Evolutionary conservation across 2,797 vertebrate genomes (phyloP).

Genomic region (Echeneis naucrates): DNA sequence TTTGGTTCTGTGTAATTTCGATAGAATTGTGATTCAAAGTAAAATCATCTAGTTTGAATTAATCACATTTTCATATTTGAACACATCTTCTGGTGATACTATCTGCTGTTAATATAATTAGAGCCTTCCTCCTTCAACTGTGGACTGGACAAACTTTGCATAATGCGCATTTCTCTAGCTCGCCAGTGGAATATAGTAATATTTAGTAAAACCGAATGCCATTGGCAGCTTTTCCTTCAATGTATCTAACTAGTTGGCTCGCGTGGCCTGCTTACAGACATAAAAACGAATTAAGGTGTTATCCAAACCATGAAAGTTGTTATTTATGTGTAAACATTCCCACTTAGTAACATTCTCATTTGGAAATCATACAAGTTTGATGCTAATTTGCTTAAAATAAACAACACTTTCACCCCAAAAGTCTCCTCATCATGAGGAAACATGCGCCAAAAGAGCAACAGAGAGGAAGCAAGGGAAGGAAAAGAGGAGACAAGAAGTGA

Average conservation of each 20-base stretch:
- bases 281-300: neutral
- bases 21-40: neutral
- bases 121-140: no score
- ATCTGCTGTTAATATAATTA: no score
- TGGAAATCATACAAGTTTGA: neutral
- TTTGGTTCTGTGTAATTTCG: neutral
- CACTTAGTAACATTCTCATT: neutral
- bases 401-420: conserved; percentile 8
- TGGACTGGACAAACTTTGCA: no score
- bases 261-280: neutral
- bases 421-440: conserved; percentile 22
- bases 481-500: conserved; percentile 8
- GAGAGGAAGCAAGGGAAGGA: conserved; percentile 1
- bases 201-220: no score
- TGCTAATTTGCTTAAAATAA: neutral
- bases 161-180: no score
- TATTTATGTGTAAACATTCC: no score
- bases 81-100: no score
- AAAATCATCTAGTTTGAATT: no score
- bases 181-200: no score
- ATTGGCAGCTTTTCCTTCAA: neutral
- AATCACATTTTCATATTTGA: no score
- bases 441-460: conserved; percentile 9
- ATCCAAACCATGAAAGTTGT: neutral
- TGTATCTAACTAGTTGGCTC: neutral